phyloP scores from a whole-genome alignment of 2,888 invertebrate species.

The Metellina segmentata region DNA sequence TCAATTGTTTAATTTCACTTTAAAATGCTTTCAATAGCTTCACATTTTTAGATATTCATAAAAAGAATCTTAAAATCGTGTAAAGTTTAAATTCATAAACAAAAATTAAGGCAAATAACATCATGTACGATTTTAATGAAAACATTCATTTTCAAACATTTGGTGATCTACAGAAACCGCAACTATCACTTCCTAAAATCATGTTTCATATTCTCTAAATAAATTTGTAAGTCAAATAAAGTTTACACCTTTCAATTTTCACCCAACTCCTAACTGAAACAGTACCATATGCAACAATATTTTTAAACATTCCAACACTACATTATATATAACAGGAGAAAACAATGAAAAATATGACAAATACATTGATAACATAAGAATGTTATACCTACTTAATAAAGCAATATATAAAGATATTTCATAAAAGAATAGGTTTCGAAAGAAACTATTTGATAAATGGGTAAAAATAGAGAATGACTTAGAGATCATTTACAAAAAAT shows the following conservation, averaged over 20 bases:
- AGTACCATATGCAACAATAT: constrained; percentile 49
- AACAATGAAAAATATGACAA: not conserved
- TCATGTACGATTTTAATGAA: constrained; percentile 39
- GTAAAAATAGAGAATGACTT: constrained; percentile 51
- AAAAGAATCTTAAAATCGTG: no score
- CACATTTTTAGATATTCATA: no score
- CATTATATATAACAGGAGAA: not conserved
- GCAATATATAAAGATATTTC: constrained; percentile 27
- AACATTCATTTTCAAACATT: constrained; percentile 39
- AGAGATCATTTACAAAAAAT: constrained; percentile 50
- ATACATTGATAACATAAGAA: constrained; percentile 15
- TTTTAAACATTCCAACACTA: not conserved
- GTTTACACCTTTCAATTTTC: constrained; percentile 7
- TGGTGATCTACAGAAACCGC: constrained; percentile 27
- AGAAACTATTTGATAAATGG: constrained; percentile 18
- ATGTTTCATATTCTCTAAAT: constrained; percentile 10
- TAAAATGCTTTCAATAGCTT: no score
- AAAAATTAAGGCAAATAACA: not conserved
- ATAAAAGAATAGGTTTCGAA: constrained; percentile 1
- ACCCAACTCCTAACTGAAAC: constrained; percentile 33
- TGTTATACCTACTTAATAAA: constrained; percentile 32
- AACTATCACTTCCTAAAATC: constrained; percentile 5
- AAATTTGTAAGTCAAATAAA: not conserved
- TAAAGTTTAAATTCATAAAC: not conserved
- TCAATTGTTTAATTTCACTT: no score